phyloP scores from a whole-genome alignment of 2,797 vertebrate genomes.

The Carcharodon carcharias region DNA sequence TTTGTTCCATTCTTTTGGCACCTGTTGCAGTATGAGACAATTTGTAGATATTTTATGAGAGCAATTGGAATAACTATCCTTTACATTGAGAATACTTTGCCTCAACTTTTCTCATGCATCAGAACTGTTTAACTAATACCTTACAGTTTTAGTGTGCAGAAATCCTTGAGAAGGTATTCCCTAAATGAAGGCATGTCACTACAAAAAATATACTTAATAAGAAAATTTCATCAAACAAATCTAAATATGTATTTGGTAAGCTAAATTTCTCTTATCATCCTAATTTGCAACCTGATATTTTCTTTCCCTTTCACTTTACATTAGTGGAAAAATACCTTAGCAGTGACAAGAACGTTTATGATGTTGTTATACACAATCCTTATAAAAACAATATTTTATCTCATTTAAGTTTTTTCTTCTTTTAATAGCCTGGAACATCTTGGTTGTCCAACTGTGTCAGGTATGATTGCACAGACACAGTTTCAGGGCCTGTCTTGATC shows the following conservation, averaged over 20 bases:
- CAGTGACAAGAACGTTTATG: background rate
- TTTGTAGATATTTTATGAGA: background rate
- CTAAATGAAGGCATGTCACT: background rate
- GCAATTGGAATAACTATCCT: background rate
- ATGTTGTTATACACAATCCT: background rate
- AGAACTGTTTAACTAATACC: background rate
- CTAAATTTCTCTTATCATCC: background rate
- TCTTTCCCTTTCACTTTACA: background rate
- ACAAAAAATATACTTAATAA: background rate
- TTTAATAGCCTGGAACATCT: slow-evolving; percentile 70
- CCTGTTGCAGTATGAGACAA: background rate
- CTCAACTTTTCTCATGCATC: background rate
- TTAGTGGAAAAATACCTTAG: background rate
- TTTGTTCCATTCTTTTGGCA: background rate
- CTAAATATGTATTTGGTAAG: background rate
- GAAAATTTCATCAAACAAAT: background rate
- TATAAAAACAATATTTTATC: background rate
- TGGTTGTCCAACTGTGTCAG: slow-evolving; percentile 82
- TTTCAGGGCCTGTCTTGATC: slow-evolving; percentile 76
- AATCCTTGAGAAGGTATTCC: background rate
- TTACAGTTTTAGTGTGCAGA: background rate
- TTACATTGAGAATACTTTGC: background rate
- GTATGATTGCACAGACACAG: slow-evolving; percentile 76
- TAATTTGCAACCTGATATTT: background rate
- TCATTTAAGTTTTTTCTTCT: slow-evolving; percentile 40